These are phyloP conservation scores for Vireo altiloquus DNA, from an alignment of 2,113 vertebrate species.

Conservation along the genomic window DNA sequence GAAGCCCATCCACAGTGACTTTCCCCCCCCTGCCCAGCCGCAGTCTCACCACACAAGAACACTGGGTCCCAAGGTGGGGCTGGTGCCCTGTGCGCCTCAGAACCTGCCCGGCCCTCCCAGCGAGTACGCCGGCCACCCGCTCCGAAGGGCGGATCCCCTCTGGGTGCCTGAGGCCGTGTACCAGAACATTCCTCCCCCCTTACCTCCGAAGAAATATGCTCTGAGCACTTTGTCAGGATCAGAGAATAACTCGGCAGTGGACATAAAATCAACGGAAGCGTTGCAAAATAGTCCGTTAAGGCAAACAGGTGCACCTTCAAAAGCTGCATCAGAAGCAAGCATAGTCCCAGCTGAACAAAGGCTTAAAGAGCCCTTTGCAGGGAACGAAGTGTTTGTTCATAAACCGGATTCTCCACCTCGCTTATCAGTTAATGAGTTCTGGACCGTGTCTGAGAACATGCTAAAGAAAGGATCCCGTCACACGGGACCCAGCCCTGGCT, in stretches of 20 bases:
- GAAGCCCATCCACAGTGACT: neutral
- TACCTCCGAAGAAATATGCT: slow-evolving; percentile 83
- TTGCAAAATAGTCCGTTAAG: neutral
- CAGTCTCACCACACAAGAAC: neutral
- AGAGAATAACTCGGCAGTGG: neutral
- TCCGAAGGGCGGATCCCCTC: neutral
- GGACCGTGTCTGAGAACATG: slow-evolving; percentile 12
- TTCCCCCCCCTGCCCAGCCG: neutral
- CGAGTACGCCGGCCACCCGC: neutral
- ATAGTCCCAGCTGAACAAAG: slow-evolving; percentile 1
- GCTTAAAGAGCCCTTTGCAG: slow-evolving; percentile 21
- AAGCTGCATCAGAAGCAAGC: neutral
- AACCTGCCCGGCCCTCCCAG: neutral
- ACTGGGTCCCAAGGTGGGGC: neutral
- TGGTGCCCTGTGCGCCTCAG: neutral
- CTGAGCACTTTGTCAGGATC: slow-evolving; percentile 8
- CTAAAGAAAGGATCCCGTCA: slow-evolving; percentile 11
- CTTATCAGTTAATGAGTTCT: slow-evolving; percentile 30
- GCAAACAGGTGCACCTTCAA: neutral
- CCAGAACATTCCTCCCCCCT: slow-evolving; percentile 73
- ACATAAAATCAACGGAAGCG: neutral
- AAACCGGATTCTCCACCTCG: neutral
- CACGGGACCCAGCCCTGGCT: neutral
- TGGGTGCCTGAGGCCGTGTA: slow-evolving; percentile 50
- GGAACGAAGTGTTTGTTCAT: slow-evolving; percentile 19